phyloP scores from a whole-genome alignment of 2,113 vertebrate species.

The Calonectris borealis region DNA sequence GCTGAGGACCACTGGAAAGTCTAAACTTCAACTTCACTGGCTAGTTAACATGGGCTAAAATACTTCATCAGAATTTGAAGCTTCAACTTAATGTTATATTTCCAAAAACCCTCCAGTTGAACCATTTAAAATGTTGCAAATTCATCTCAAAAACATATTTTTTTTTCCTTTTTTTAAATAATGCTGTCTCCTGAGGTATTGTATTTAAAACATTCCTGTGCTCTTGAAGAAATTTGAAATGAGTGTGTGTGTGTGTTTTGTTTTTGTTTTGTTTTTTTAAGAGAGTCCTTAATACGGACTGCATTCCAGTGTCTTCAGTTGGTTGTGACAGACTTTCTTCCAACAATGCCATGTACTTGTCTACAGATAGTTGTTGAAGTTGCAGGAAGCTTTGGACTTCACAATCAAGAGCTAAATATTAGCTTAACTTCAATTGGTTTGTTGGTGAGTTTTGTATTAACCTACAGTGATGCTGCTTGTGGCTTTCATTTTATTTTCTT shows the following conservation, averaged over 20 bases:
- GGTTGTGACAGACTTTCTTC: conserved; percentile 98
- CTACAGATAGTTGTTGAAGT: conserved; percentile 98
- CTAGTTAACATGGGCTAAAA: neutral
- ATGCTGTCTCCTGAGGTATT: neutral
- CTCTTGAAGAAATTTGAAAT: conserved; percentile 32
- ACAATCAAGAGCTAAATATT: conserved; percentile 99
- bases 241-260: neutral
- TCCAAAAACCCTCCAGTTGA: neutral
- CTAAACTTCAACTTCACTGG: neutral
- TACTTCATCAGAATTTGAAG: neutral
- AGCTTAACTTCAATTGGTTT: conserved; percentile 98
- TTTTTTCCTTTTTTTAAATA: neutral
- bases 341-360: conserved; percentile 98
- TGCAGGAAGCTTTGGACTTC: conserved; percentile 97
- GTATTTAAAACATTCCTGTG: neutral
- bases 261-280: conserved; percentile 67
- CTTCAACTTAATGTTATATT: neutral
- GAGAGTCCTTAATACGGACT: conserved; percentile 96
- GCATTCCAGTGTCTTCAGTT: conserved; percentile 99
- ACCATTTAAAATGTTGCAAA: neutral
- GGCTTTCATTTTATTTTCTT: neutral
- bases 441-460: conserved; percentile 80
- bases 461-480: neutral
- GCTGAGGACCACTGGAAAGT: neutral
- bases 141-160: neutral